phyloP scores from a whole-genome alignment of 2,797 vertebrate genomes.

The Hyperoplus immaculatus region DNA sequence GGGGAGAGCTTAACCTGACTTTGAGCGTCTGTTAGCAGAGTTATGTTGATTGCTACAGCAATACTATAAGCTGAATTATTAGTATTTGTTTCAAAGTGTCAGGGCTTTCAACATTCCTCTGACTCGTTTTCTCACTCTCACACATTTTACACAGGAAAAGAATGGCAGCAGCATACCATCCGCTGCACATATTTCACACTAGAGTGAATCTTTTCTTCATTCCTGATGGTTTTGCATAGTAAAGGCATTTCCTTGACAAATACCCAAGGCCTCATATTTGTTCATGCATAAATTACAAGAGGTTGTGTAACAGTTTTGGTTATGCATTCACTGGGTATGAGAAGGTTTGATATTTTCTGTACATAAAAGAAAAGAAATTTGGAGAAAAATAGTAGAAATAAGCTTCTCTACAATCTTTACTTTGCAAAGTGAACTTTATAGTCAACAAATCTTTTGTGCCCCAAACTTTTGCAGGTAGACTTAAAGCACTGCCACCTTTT shows the following conservation, averaged over 20 bases:
- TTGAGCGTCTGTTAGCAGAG: slow-evolving; percentile 44
- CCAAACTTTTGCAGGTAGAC: background rate
- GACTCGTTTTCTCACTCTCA: slow-evolving; percentile 47
- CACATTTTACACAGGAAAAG: slow-evolving; percentile 35
- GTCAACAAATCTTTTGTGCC: slow-evolving; percentile 6
- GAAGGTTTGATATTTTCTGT: slow-evolving; percentile 5
- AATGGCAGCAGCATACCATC: slow-evolving; percentile 45
- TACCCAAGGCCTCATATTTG: slow-evolving; percentile 17
- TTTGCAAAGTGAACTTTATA: background rate
- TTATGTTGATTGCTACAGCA: slow-evolving; percentile 46
- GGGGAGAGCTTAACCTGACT: slow-evolving; percentile 17
- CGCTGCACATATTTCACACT: slow-evolving; percentile 36
- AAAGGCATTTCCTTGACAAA: slow-evolving; percentile 41
- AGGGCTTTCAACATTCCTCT: slow-evolving; percentile 42
- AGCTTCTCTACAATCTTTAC: slow-evolving; percentile 7
- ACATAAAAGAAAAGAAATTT: background rate
- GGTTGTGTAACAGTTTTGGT: slow-evolving; percentile 4
- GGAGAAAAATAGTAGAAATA: background rate
- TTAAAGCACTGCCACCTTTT: slow-evolving; percentile 13
- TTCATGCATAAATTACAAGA: slow-evolving; percentile 21
- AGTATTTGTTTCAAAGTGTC: slow-evolving; percentile 32
- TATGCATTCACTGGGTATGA: slow-evolving; percentile 17
- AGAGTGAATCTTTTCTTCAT: slow-evolving; percentile 27
- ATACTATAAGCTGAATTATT: slow-evolving; percentile 21
- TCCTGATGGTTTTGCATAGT: slow-evolving; percentile 27